phyloP scores from a whole-genome alignment of 2,888 invertebrate genomes.

The Timema podura region DNA sequence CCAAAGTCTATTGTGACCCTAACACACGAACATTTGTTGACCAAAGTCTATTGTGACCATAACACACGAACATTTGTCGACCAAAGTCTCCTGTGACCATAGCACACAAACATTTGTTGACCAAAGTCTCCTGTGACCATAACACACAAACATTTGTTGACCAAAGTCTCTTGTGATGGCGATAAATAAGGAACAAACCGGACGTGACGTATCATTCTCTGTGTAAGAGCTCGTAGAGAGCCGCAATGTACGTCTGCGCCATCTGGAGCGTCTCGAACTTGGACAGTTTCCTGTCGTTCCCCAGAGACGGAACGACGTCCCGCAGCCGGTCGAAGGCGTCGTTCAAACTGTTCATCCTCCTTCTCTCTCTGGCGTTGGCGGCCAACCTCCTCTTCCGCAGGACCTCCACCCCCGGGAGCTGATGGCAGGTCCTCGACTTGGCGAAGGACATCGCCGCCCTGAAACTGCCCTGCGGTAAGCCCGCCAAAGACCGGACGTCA shows the following conservation, averaged over 20 bases:
- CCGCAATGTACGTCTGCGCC: conserved; percentile 72
- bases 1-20: too few species aligned
- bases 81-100: too few species aligned
- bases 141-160: too few species aligned
- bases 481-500: neutral
- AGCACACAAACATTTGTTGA: too few species aligned
- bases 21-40: too few species aligned
- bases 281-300: conserved; percentile 66
- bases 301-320: conserved; percentile 66
- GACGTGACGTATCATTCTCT: conserved; percentile 37
- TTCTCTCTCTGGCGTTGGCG: conserved; percentile 68
- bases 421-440: neutral
- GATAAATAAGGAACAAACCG: too few species aligned
- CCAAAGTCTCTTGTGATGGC: too few species aligned
- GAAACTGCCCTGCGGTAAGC: neutral
- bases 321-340: conserved; percentile 69
- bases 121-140: too few species aligned
- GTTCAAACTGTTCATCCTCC: conserved; percentile 72
- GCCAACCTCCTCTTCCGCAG: conserved; percentile 61
- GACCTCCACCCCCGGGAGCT: conserved; percentile 51
- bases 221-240: conserved; percentile 61
- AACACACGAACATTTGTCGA: too few species aligned
- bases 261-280: conserved; percentile 76
- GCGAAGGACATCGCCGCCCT: neutral
- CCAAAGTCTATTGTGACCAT: too few species aligned